These are phyloP conservation scores for Hystrix cristata DNA, from an alignment of 2,113 vertebrate genomes.

Conservation along the genomic window DNA sequence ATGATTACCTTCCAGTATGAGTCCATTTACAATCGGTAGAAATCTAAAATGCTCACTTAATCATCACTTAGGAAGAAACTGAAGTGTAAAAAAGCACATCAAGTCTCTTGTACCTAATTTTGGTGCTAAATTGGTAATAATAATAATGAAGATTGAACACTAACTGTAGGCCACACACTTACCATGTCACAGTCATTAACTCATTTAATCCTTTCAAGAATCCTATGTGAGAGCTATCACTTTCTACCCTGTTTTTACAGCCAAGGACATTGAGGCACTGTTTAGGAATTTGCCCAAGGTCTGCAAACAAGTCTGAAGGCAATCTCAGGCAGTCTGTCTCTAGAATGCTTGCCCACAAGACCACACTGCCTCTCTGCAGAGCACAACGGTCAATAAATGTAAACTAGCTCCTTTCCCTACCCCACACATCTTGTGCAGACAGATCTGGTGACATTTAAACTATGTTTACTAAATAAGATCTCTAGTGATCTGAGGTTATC, in stretches of 20 bases:
- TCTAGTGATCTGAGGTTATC: background rate
- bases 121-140: background rate
- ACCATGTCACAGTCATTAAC: background rate
- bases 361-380: background rate
- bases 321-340: background rate
- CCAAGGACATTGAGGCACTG: background rate
- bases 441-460: background rate
- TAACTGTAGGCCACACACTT: background rate
- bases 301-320: conserved; percentile 9
- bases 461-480: conserved; percentile 37
- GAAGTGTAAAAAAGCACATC: background rate
- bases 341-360: background rate
- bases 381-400: background rate
- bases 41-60: background rate
- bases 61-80: background rate
- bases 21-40: background rate
- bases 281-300: background rate
- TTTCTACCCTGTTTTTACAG: background rate
- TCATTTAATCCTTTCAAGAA: background rate
- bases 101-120: background rate
- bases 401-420: background rate
- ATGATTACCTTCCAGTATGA: background rate
- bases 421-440: background rate
- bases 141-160: background rate
- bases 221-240: background rate